Base-by-base conservation (phyloP, 2,113 vertebrate species). In the Neotragus moschatus region DNA sequence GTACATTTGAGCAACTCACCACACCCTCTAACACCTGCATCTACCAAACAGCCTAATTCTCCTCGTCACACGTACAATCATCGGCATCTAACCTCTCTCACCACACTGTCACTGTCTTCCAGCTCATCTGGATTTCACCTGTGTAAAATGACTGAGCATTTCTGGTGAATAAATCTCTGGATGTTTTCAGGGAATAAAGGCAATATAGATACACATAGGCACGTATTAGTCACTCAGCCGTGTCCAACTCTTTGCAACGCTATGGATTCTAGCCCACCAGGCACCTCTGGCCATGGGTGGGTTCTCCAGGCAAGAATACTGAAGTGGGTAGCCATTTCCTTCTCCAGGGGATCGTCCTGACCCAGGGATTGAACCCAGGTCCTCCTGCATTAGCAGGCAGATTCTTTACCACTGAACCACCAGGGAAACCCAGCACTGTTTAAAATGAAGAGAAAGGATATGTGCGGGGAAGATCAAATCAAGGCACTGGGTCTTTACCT, bases 221-320 rank as follows among this genome's bases (percentile, higher is more conserved):
- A 26, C 1, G 0, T 15, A 14, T 43, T 43, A 75, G 39, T 43
- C 39, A 1, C 6, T 75, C 70, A 75, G 23, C 26, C 1, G 0
- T 15, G 39, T 75, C 70, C 23, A 43, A 3, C 23, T 75, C 39
- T 75, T 26, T 43, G 70, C 70, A 43, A 43, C 39, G 12, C 39
- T 75, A 26, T 75, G 70, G 39, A 75, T 39, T 43, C 70, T 7
- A 75, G 39, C 70, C 23, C 1, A 2, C 70, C 39, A 75, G 70
- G 36, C 23, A 14, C 70, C 39, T 75, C 70, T 15, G 70, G 43
- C 12, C 39, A 7, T 43, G 23, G 39, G 11, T 3, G 66, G 39
- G 1, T 75, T 75, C 39, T 26, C 12, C 70, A 75, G 23, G 39
- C 39, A 43, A 75, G 39, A 75, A 75, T 43, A 75, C 23, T 43